Percentiles rank a stretch among this genome's conserved stretches.
Evolutionary conservation across 2,888 invertebrate species (phyloP).

Genomic region (Parapristionchus giblindavisi): DNA sequence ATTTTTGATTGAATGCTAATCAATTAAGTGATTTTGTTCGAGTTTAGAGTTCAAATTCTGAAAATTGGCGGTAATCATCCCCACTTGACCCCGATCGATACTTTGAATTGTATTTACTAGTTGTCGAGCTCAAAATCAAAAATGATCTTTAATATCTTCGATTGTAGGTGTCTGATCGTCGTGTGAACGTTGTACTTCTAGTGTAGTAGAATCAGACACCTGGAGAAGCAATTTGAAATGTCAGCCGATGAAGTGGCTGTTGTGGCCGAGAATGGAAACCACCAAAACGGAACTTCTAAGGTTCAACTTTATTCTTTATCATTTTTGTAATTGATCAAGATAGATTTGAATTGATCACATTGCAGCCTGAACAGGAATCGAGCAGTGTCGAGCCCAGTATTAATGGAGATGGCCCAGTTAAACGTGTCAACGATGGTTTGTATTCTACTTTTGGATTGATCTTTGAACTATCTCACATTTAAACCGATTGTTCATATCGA

Average conservation of each 20-base stretch:
- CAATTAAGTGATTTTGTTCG: slow-evolving; percentile 5
- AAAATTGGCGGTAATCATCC: too few relatives aligned
- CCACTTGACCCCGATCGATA: slow-evolving; percentile 29
- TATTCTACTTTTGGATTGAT: too few relatives aligned
- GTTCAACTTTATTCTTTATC: background rate
- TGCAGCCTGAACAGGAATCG: background rate
- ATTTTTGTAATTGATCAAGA: background rate
- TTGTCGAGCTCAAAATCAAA: background rate
- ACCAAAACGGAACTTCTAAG: slow-evolving; percentile 1
- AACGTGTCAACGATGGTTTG: background rate
- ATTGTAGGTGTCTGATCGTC: background rate
- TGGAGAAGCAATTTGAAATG: too few relatives aligned
- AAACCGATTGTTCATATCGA: background rate
- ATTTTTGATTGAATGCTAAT: background rate
- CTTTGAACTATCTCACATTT: background rate
- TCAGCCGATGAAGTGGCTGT: slow-evolving; percentile 24
- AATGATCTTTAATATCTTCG: background rate
- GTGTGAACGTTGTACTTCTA: background rate
- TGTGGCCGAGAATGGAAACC: background rate
- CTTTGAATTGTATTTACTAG: too few relatives aligned
- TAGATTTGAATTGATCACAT: background rate
- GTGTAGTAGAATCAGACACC: too few relatives aligned
- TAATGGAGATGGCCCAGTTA: slow-evolving; percentile 14
- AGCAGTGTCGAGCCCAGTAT: too few relatives aligned
- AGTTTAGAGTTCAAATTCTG: too few relatives aligned